phyloP scores from a whole-genome alignment of 2,888 invertebrate species.

The Pachycephus smyrnensis region DNA sequence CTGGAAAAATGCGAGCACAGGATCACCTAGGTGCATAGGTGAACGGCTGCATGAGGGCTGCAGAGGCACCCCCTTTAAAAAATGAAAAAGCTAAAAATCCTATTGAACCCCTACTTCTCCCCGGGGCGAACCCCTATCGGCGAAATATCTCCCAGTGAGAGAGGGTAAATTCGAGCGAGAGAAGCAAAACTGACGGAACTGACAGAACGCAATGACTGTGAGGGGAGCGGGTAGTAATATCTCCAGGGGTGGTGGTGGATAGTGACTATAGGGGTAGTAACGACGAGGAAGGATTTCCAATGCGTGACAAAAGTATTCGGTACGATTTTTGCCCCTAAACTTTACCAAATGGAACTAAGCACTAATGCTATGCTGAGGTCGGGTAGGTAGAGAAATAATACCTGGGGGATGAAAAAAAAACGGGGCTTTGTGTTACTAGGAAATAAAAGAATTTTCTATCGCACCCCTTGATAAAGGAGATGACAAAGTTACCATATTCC shows the following conservation, averaged over 20 bases:
- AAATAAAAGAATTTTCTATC: background rate
- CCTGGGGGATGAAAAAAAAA: background rate
- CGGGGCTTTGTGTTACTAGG: background rate
- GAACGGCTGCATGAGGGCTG: background rate
- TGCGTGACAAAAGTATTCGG: slow-evolving; percentile 33
- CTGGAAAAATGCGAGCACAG: background rate
- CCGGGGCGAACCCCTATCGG: slow-evolving; percentile 31
- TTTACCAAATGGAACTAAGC: slow-evolving; percentile 4
- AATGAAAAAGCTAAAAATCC: slow-evolving; percentile 34
- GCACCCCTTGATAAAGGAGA: background rate
- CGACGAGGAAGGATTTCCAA: slow-evolving; percentile 30
- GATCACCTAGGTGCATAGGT: background rate
- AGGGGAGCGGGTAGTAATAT: slow-evolving; percentile 17
- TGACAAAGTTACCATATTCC: background rate
- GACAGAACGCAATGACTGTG: slow-evolving; percentile 18
- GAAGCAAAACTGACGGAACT: slow-evolving; percentile 29
- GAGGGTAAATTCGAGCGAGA: slow-evolving; percentile 16
- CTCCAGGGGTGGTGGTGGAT: background rate
- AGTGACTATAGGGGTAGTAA: background rate
- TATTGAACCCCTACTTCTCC: slow-evolving; percentile 30
- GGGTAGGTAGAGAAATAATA: background rate
- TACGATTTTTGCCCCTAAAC: slow-evolving; percentile 33
- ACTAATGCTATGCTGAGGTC: background rate
- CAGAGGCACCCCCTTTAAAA: slow-evolving; percentile 7
- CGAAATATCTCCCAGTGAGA: slow-evolving; percentile 32